Evolutionary conservation across 1,140 invertebrate genomes (phyloP).

Genomic region (Hormaphis cornu): DNA sequence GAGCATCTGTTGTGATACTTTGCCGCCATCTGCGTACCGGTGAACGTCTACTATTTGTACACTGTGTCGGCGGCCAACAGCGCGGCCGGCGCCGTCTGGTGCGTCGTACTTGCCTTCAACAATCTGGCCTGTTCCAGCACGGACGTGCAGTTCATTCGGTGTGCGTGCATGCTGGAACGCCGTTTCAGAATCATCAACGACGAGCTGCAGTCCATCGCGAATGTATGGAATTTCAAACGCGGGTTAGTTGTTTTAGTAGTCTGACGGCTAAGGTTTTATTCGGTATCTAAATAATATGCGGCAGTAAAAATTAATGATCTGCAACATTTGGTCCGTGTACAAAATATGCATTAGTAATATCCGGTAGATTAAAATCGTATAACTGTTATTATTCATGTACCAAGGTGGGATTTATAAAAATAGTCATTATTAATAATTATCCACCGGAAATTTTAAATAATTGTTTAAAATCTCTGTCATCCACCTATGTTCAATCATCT

Average conservation of each 20-base stretch:
- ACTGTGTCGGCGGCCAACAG: conserved; percentile 2
- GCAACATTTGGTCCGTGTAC: too few species aligned
- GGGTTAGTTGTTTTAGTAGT: not conserved
- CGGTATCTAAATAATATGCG: too few species aligned
- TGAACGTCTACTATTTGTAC: conserved; percentile 29
- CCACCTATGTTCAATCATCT: too few species aligned
- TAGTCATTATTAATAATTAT: too few species aligned
- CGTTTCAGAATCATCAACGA: conserved; percentile 31
- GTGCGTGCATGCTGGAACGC: conserved; percentile 19
- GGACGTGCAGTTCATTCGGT: conserved; percentile 34
- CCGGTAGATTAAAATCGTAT: too few species aligned
- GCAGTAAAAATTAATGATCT: too few species aligned
- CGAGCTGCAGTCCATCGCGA: not conserved
- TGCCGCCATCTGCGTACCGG: not conserved
- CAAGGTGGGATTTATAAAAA: too few species aligned
- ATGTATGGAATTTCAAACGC: conserved; percentile 1
- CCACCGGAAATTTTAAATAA: too few species aligned
- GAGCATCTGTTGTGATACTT: conserved; percentile 19
- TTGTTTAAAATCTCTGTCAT: too few species aligned
- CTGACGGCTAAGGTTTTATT: too few species aligned
- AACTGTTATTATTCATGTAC: too few species aligned
- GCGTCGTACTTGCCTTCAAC: conserved; percentile 9
- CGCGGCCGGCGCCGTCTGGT: conserved; percentile 28
- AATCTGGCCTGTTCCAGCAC: conserved; percentile 31
- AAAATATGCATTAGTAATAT: too few species aligned